phyloP scores from a whole-genome alignment of 2,113 vertebrate genomes.

The Phainopepla nitens region DNA sequence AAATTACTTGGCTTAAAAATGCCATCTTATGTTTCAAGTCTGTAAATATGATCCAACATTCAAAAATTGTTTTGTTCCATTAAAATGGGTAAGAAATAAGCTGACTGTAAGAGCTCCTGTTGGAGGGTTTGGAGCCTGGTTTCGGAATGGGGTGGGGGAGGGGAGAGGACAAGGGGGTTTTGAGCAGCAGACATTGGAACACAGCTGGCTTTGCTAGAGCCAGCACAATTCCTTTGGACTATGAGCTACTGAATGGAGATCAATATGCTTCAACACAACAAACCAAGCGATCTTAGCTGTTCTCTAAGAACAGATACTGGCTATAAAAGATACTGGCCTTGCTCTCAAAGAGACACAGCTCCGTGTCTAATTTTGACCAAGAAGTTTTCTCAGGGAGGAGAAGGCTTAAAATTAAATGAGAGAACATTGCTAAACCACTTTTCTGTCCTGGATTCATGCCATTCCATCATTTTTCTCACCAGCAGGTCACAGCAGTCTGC shows the following conservation, averaged over 20 bases:
- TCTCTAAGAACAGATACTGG: not conserved
- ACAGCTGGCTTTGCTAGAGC: not conserved
- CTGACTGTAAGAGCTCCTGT: constrained; percentile 12
- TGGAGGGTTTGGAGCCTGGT: not conserved
- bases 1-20: constrained; percentile 66
- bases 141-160: not conserved
- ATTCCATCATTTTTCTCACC: not conserved
- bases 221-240: not conserved
- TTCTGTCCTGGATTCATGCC: not conserved
- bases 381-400: not conserved
- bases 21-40: constrained; percentile 61
- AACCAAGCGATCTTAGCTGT: not conserved
- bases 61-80: constrained; percentile 64
- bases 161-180: not conserved
- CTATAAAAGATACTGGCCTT: not conserved
- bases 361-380: not conserved
- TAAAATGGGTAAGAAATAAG: constrained; percentile 47
- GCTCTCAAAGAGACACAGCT: not conserved
- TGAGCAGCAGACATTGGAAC: not conserved
- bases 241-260: not conserved
- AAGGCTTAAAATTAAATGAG: not conserved
- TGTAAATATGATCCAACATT: constrained; percentile 56
- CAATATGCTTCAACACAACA: not conserved
- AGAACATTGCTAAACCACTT: not conserved
- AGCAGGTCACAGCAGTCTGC: not conserved